Evolutionary conservation across 2,888 invertebrate genomes (phyloP), one percentile per base, ranked within the genome.

Genomic region (Chalcis sispes): DNA sequence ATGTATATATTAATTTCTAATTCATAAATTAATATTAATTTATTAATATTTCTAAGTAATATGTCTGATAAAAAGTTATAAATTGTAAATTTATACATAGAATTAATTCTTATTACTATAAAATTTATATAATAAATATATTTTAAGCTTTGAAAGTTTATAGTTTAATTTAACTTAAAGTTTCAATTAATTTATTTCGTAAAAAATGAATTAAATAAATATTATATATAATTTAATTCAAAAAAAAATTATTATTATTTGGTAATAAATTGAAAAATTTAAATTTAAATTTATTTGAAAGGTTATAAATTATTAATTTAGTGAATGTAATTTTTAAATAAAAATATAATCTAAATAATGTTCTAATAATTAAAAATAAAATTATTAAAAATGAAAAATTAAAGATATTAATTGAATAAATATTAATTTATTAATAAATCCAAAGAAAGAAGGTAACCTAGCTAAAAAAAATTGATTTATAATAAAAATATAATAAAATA

Each of bases 1-100:
- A n/a, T n/a, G n/a, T n/a, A n/a, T n/a, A n/a, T n/a, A n/a, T n/a
- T n/a, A n/a, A n/a, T n/a, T n/a, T n/a, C n/a, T n/a, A n/a, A 85
- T 69, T 77, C 89, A 4, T 36, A 7, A 36, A 36, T 7, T 36
- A 36, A 36, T 7, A 36, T 85, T 81, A 81, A 84, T 89, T 58
- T 50, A 66, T 90, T 90, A 90, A n/a, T n/a, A n/a, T n/a, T 90
- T 90, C 89, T 91, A 91, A 90, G 90, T 90, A 91, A 91, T 88
- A 81, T 91, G 91, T 40, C 40, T 56, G 56, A 56, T 20, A 8
- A 18, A 40, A 89, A 83, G 92, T 91, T 89, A 91, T 90, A 92
- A 90, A 92, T 90, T 92, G 92, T 92, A 92, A 92, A 92, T 92
- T 90, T 91, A 91, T 91, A 79, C 78, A 89, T 91, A 91, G 91